phyloP scores from a whole-genome alignment of 92 coral and sea anemone genomes.

The Siderastrea siderea region DNA sequence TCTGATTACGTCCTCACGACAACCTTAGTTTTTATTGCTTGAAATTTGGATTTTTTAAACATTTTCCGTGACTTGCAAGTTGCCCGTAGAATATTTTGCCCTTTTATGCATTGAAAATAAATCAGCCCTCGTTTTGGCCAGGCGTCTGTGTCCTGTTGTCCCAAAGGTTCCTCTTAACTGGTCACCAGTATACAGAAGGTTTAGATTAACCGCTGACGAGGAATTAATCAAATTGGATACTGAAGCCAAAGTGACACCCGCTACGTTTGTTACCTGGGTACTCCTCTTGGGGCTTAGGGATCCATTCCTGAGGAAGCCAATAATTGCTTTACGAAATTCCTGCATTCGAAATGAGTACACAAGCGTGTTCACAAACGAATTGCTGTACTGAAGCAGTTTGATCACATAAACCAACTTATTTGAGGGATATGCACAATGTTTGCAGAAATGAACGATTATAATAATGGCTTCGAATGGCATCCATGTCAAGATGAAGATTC shows the following conservation, averaged over 20 bases:
- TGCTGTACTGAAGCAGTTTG: conserved; percentile 70
- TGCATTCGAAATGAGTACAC: conserved; percentile 70
- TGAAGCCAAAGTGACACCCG: conserved; percentile 26
- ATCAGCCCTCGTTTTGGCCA: conserved; percentile 28
- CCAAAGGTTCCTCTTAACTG: background rate
- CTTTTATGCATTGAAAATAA: conserved; percentile 25
- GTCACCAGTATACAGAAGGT: background rate
- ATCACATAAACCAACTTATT: conserved; percentile 28
- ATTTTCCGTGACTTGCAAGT: background rate
- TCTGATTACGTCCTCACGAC: too few species aligned
- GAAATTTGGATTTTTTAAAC: background rate
- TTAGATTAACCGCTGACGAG: conserved; percentile 22
- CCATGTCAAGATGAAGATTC: conserved; percentile 66
- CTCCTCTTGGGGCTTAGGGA: conserved; percentile 22
- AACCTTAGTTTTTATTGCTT: too few species aligned
- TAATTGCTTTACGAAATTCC: conserved; percentile 55
- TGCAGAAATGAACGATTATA: conserved; percentile 55
- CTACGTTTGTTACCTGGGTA: conserved; percentile 1
- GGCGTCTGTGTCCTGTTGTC: conserved; percentile 2
- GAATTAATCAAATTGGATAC: conserved; percentile 22
- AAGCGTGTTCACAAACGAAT: conserved; percentile 69
- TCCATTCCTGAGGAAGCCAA: conserved; percentile 7
- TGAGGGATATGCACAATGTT: conserved; percentile 2
- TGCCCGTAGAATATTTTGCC: conserved; percentile 18
- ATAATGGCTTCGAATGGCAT: conserved; percentile 70